Base-by-base conservation (phyloP, 2,113 vertebrate species). In the Psilopsiagon aurifrons region DNA sequence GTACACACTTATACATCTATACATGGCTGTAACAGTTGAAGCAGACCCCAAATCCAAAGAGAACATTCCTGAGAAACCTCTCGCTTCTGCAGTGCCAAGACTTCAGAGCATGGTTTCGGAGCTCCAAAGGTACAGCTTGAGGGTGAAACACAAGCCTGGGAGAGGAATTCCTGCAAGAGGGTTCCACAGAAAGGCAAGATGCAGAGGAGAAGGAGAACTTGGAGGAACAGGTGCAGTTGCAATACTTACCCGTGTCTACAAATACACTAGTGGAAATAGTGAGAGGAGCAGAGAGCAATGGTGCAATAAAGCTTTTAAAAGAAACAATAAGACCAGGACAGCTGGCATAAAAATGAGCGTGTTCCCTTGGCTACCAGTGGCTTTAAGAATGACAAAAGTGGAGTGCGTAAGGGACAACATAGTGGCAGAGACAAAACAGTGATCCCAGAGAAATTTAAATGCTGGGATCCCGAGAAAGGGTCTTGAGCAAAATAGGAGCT, bases 241-340 rank as follows among this genome's bases (percentile, higher is more conserved):
- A 86, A 92, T 88, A 60, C 89, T 95, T 94, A 64, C 49, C 63
- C 66, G 0, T 4, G 6, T 90, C 96, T 69, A 83, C 95, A 97
- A 97, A 96, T 97, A 95, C 84, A 44, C 71, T 77, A 63, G 75
- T 96, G 93, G 96, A 97, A 97, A 97, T 62, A 96, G 84, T 93
- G 92, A 97, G 93, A 86, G 94, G 69, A 94, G 85, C 87, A 93
- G 92, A 55, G 75, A 93, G 90, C 89, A 95, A 94, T 39, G 95
- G 84, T 92, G 93, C 93, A 95, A 84, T 95, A 95, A 95, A 95
- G 96, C 95, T 96, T 96, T 96, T 94, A 94, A 95, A 96, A 96
- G 96, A 96, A 96, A 97, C 93, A 97, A 97, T 97, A 91, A 94
- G 78, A 63, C 54, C 78, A 67, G 79, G 95, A 94, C 95, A 96